Base-by-base conservation (phyloP, 2,888 invertebrate species). In the Timandra comae region DNA sequence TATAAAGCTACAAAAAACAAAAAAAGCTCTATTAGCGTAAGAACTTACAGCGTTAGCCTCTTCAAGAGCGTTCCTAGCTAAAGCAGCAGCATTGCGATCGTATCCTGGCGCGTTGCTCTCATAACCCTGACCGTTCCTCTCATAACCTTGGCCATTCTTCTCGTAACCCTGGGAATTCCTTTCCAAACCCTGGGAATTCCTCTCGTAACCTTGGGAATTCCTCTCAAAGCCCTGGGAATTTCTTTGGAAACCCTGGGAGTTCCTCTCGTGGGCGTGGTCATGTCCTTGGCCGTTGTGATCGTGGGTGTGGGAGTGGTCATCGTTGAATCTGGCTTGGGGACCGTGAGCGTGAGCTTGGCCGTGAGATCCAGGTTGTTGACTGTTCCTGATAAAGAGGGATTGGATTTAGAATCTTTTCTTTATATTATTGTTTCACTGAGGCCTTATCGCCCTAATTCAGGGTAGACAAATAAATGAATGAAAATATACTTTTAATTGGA, bases 11-110 rank as follows among this genome's bases (percentile, higher is more conserved):
- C n/a, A n/a, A n/a, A n/a, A n/a, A n/a, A n/a, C n/a, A n/a, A n/a
- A n/a, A n/a, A n/a, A n/a, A n/a, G n/a, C n/a, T n/a, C n/a, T n/a
- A n/a, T n/a, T n/a, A n/a, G n/a, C n/a, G n/a, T n/a, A n/a, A n/a
- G n/a, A 16, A 67, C 76, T 72, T 41, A 82, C 80, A 24, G 62
- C 52, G 33, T 60, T 67, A 3, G 46, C 51, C 4, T 74, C 73
- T 12, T 67, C 72, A 1, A 73, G 35, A 1, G 59, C 62, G 29
- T 71, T 80, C 12, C 71, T 66, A 16, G 63, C 69, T 21, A 69
- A 65, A 1, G 56, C 58, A 1, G 58, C 57, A 0, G 68, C 56
- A 13, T 63, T 70, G 2, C 60, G 56, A 21, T 72, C 75, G 33
- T 80, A 78, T 0, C 74, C 74, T 3, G 64, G 56, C 1, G 51